phyloP scores from a whole-genome alignment of 1,140 invertebrate species.

The Planococcus citri region DNA sequence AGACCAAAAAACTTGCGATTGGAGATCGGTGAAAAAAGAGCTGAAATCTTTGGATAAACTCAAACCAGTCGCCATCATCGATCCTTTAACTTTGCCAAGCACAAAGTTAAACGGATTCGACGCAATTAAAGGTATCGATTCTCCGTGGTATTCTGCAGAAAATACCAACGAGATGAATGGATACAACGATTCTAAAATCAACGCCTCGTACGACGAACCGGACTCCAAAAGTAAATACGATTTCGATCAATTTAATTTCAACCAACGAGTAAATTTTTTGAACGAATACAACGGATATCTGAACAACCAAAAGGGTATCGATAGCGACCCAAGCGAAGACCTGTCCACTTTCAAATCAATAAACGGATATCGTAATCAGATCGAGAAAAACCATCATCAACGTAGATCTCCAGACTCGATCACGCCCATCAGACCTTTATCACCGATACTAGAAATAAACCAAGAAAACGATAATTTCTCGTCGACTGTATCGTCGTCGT shows the following conservation, averaged over 20 bases:
- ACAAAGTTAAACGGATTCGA: background rate
- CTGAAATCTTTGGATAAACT: background rate
- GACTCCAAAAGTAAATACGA: background rate
- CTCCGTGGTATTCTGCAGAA: background rate
- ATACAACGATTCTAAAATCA: background rate
- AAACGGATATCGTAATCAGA: no score
- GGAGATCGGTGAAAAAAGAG: background rate
- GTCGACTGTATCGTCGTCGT: background rate
- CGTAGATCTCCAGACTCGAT: background rate
- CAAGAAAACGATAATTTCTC: background rate
- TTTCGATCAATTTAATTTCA: background rate
- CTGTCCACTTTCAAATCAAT: no score
- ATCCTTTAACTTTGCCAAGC: background rate
- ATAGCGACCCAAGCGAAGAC: no score
- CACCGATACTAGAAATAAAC: background rate
- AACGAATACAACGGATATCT: background rate
- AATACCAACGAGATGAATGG: background rate
- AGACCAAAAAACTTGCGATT: background rate
- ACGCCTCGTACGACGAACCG: background rate
- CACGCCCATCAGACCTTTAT: background rate
- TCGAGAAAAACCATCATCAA: no score
- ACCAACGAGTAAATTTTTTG: background rate
- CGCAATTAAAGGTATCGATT: background rate
- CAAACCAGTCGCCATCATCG: background rate
- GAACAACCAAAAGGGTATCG: background rate